Percentiles rank a stretch among this genome's conserved stretches.
These are phyloP conservation scores for Oryzias javanicus DNA, from an alignment of 2,113 vertebrate genomes.

Conservation along the genomic window DNA sequence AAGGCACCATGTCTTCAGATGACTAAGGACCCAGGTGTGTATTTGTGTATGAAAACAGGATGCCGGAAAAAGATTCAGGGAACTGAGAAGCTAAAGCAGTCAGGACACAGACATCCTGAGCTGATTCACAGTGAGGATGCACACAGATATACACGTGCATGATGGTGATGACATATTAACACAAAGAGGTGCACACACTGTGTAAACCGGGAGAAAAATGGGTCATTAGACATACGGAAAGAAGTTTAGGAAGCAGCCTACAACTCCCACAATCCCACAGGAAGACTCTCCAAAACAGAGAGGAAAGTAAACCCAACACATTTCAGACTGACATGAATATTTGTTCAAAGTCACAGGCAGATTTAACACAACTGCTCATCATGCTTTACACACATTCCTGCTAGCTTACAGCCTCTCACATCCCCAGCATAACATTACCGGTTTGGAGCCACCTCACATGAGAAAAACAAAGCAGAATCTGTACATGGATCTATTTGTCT, in stretches of 20 bases:
- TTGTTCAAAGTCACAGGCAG: no score
- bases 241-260: slow-evolving; percentile 14
- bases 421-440: no score
- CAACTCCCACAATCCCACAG: slow-evolving; percentile 48
- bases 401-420: no score
- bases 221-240: not conserved
- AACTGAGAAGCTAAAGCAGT: slow-evolving; percentile 45
- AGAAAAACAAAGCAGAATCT: no score
- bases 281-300: not conserved
- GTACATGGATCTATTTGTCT: no score
- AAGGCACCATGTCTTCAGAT: not conserved
- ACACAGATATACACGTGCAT: slow-evolving; percentile 7
- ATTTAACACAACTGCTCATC: no score
- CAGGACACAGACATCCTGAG: slow-evolving; percentile 65
- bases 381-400: no score
- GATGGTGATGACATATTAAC: slow-evolving; percentile 28
- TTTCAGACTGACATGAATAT: slow-evolving; percentile 11
- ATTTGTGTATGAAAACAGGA: slow-evolving; percentile 56
- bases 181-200: slow-evolving; percentile 11
- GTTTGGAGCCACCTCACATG: no score
- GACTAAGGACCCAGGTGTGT: slow-evolving; percentile 30
- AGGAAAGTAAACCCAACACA: not conserved
- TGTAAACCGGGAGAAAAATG: slow-evolving; percentile 1
- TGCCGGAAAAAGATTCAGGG: slow-evolving; percentile 20
- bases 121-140: slow-evolving; percentile 7